Percentiles rank a stretch among this genome's conserved stretches.
Conservation (phyloP, 2,113 vertebrate genomes). For the Erythrolamprus reginae region DNA sequence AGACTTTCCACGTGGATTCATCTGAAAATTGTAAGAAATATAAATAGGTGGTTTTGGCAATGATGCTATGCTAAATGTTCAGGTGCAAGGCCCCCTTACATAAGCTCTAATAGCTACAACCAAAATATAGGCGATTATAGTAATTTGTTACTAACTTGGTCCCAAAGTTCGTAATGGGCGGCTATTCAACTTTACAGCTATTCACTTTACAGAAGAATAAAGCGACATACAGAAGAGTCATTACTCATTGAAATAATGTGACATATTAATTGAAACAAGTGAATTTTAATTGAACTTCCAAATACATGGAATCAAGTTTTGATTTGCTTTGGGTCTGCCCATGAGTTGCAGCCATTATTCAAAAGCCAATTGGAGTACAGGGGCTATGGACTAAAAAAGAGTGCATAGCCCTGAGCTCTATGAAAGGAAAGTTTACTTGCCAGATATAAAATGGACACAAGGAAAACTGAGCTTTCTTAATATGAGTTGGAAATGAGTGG, state of each 20-base stretch:
- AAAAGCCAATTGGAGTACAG: not conserved
- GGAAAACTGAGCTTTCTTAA: not conserved
- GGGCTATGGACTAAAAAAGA: not conserved
- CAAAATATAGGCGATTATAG: not conserved
- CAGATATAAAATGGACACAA: not conserved
- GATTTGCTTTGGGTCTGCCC: not conserved
- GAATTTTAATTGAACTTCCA: not conserved
- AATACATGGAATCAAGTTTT: not conserved
- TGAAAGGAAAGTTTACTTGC: not conserved
- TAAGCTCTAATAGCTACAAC: not conserved
- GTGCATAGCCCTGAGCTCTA: not conserved
- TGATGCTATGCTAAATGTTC: not conserved
- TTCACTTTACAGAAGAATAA: not conserved
- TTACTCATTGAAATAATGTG: not conserved
- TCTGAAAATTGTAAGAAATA: slow-evolving; percentile 22
- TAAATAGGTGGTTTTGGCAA: not conserved
- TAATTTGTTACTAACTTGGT: not conserved
- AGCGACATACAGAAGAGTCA: not conserved
- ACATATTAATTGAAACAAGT: not conserved
- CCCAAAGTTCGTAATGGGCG: not conserved
- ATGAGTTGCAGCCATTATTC: not conserved
- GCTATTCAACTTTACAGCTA: not conserved
- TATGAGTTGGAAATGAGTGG: not conserved
- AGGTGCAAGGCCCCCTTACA: not conserved
- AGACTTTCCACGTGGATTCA: not conserved